Evolutionary conservation across 2,888 invertebrate genomes (phyloP).

Genomic region (Malacosoma neustria): DNA sequence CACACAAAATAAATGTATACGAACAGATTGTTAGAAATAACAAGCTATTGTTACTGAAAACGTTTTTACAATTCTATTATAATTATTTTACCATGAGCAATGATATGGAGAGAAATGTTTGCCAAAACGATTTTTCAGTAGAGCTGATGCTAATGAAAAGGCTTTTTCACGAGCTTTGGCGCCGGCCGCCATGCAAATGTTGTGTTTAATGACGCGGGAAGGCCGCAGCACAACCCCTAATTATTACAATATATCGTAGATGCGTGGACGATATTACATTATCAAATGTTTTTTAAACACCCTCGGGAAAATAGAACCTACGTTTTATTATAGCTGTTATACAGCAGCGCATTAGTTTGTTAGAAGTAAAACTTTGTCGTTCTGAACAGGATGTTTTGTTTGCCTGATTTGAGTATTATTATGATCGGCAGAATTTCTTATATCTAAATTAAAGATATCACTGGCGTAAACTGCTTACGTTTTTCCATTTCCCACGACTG

Average conservation of each 20-base stretch:
- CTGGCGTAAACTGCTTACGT: no score
- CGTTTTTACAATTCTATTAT: background rate
- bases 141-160: conserved; percentile 69
- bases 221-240: conserved; percentile 35
- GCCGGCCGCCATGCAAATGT: conserved; percentile 65
- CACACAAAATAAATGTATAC: no score
- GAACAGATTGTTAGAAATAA: no score
- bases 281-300: conserved; percentile 20
- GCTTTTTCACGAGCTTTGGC: conserved; percentile 71
- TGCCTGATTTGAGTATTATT: no score
- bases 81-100: conserved; percentile 19
- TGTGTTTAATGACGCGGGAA: conserved; percentile 62
- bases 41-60: conserved; percentile 12
- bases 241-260: conserved; percentile 3
- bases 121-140: conserved; percentile 61
- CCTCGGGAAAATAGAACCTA: no score
- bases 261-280: conserved; percentile 23
- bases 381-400: no score
- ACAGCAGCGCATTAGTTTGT: no score
- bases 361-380: no score
- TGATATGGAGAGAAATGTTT: conserved; percentile 31
- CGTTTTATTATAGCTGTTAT: no score
- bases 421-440: no score
- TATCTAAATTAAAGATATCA: no score
- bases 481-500: no score